phyloP scores from a whole-genome alignment of 2,888 invertebrate genomes.

The Lasioglossum zephyrum region DNA sequence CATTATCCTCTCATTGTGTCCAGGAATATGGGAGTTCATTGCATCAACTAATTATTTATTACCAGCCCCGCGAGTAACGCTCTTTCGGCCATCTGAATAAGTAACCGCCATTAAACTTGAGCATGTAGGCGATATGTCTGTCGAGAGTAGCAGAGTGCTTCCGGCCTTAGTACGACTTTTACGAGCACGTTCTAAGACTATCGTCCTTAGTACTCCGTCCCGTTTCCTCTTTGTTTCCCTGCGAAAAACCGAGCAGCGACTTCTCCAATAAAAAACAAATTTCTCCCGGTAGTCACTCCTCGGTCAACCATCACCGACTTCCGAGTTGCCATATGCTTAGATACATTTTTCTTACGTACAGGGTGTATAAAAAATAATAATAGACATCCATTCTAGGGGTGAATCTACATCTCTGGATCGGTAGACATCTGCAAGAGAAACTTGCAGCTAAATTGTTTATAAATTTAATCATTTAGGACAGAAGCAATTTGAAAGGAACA shows the following conservation, averaged over 20 bases:
- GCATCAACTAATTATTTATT: slow-evolving; percentile 72
- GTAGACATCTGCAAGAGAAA: too few relatives aligned
- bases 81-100: slow-evolving; percentile 71
- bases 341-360: neutral
- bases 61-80: slow-evolving; percentile 66
- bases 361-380: neutral
- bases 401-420: too few relatives aligned
- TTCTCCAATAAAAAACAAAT: slow-evolving; percentile 31
- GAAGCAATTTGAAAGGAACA: too few relatives aligned
- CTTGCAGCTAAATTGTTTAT: too few relatives aligned
- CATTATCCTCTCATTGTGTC: slow-evolving; percentile 26
- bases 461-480: too few relatives aligned
- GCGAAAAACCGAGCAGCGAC: slow-evolving; percentile 22
- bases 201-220: slow-evolving; percentile 51
- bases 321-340: neutral
- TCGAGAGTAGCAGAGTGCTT: slow-evolving; percentile 62
- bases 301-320: neutral
- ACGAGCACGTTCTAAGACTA: slow-evolving; percentile 59
- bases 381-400: too few relatives aligned
- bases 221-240: slow-evolving; percentile 35
- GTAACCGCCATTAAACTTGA: slow-evolving; percentile 64
- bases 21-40: slow-evolving; percentile 23
- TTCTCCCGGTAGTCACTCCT: neutral
- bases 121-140: slow-evolving; percentile 63
- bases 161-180: slow-evolving; percentile 57